Base-by-base conservation (phyloP, 2,113 vertebrate genomes). In the Sceloporus undulatus region DNA sequence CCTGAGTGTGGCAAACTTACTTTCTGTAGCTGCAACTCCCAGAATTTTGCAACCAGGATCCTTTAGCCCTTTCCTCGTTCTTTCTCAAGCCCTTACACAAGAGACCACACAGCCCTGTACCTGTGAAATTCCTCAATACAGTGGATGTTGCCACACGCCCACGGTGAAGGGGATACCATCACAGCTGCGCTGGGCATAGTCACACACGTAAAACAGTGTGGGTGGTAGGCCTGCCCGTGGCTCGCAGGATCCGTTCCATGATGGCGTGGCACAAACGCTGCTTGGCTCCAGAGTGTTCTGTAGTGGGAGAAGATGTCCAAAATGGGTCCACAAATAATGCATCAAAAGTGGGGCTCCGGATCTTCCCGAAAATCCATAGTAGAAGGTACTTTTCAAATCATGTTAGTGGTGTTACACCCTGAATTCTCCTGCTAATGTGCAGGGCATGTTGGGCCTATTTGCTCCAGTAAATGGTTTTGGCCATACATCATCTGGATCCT, bases 91-190 rank as follows among this genome's bases (percentile, higher is more conserved):
- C 9, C 4, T 81, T 5, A n/a, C n/a, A 48, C 23, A 11, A 34
- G 34, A 0, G 79, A n/a, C 16, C n/a, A 40, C 5, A 19, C 23
- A 11, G 1, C 1, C 97, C 3, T 97, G 16, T 62, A 99, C 99
- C 98, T 99, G 97, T 99, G 99, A 92, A 99, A 99, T 96, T 99
- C 99, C 94, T 99, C 98, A 4, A 99, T 99, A 98, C 99, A 99
- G 96, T 99, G 98, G 94, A 99, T 99, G 95, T 99, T 98, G 85
- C 99, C 99, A 25, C 98, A 98, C 98, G 4, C 99, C 99, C 93
- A 99, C 98, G 0, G 99, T 99, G 96, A 99, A 99, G 0, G 99
- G 98, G 90, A 99, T 98, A n/a, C 99, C 99, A 19, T 99, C 98
- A 95, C 99, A 96, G 95, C 98, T 99, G 93, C 98, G 98, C 82